phyloP scores from a whole-genome alignment of 2,113 vertebrate genomes.

The Myocastor coypus region DNA sequence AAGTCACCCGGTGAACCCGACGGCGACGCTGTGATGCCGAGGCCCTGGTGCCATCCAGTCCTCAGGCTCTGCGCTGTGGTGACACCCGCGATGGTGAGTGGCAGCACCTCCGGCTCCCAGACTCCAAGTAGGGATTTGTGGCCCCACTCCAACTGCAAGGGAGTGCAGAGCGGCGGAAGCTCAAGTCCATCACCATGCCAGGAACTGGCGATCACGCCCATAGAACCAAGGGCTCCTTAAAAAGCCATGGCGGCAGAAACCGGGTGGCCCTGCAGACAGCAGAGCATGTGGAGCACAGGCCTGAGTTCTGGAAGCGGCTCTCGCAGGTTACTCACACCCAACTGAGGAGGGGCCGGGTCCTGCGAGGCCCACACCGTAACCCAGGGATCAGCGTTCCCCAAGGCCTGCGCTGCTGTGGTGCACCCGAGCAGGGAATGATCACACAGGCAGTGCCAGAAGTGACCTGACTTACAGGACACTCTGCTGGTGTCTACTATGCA shows the following conservation, averaged over 20 bases:
- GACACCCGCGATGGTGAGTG: neutral
- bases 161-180: neutral
- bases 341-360: no score
- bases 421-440: neutral
- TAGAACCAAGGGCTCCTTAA: neutral
- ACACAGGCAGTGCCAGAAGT: neutral
- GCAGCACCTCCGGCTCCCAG: no score
- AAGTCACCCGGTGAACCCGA: neutral
- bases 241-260: neutral
- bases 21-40: neutral
- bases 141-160: no score
- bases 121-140: neutral
- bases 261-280: neutral
- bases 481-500: neutral
- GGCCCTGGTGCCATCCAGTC: neutral
- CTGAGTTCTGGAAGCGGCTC: neutral
- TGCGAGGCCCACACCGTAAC: neutral
- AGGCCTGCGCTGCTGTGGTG: neutral
- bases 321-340: neutral
- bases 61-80: neutral
- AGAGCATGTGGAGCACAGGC: neutral
- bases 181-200: neutral
- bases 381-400: no score
- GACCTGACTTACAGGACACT: no score
- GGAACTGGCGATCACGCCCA: neutral